Evolutionary conservation across 1,140 invertebrate genomes (phyloP).

Genomic region (Araneus ventricosus): DNA sequence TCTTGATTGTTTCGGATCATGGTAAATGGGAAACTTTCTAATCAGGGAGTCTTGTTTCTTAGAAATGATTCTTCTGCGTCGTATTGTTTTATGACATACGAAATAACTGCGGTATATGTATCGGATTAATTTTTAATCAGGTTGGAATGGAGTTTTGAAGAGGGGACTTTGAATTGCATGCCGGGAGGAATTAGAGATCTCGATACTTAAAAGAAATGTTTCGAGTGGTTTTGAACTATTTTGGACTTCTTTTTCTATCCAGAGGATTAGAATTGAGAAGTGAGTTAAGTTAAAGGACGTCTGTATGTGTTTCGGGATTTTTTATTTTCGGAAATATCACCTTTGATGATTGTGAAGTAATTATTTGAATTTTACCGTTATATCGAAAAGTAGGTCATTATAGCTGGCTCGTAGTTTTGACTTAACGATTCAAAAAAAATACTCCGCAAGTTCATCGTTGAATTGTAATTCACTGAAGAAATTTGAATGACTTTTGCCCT

Average conservation of each 20-base stretch:
- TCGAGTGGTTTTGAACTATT: background rate
- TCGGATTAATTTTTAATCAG: slow-evolving; percentile 66
- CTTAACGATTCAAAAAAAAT: too few species aligned
- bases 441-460: too few species aligned
- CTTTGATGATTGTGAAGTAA: too few species aligned
- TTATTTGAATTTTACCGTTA: too few species aligned
- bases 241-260: background rate
- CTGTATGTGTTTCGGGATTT: too few species aligned
- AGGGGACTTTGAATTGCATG: slow-evolving; percentile 27
- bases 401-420: too few species aligned
- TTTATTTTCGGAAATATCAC: too few species aligned
- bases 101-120: slow-evolving; percentile 33
- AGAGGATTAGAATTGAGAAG: background rate
- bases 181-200: slow-evolving; percentile 24
- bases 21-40: slow-evolving; percentile 45
- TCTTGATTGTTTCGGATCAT: slow-evolving; percentile 45
- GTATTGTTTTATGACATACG: slow-evolving; percentile 58
- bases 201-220: slow-evolving; percentile 15
- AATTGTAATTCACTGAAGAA: too few species aligned
- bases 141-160: slow-evolving; percentile 9
- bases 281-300: too few species aligned
- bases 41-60: slow-evolving; percentile 54
- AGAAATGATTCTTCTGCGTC: slow-evolving; percentile 31
- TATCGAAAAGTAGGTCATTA: too few species aligned
- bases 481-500: too few species aligned